A percentile compares a stretch with the other conserved stretches of the same genome.
Conservation (phyloP, 2,888 invertebrate species). For the Capitulum mitella region DNA sequence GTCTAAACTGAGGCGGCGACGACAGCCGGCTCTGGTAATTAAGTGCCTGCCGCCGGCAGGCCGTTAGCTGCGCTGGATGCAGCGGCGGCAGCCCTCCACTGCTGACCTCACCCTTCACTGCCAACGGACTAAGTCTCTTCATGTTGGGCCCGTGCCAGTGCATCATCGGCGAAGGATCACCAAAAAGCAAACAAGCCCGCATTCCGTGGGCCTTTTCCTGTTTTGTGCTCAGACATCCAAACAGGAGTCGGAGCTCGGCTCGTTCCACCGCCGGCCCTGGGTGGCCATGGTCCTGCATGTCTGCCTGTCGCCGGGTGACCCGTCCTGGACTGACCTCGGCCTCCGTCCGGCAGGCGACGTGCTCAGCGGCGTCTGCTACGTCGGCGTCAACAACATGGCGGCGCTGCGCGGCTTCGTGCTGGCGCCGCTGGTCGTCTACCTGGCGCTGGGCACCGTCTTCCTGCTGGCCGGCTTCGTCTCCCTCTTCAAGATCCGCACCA, state of each 20-base stretch:
- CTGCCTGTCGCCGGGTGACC: too few relatives aligned
- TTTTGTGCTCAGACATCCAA: too few relatives aligned
- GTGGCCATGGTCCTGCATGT: too few relatives aligned
- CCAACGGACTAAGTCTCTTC: background rate
- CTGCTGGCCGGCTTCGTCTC: constrained; percentile 87
- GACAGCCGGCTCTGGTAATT: background rate
- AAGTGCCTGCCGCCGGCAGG: background rate
- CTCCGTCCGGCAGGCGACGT: constrained; percentile 70
- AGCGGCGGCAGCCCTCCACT: background rate
- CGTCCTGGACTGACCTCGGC: too few relatives aligned
- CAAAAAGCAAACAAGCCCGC: too few relatives aligned
- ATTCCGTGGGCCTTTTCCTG: too few relatives aligned
- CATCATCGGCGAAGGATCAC: too few relatives aligned
- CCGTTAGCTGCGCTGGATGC: background rate
- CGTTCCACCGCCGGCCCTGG: too few relatives aligned
- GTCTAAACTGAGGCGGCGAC: background rate
- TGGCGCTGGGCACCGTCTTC: constrained; percentile 84
- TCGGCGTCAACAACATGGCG: constrained; percentile 83
- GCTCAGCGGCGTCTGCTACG: constrained; percentile 90
- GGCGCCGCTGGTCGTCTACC: constrained; percentile 75
- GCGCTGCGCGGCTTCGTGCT: constrained; percentile 78
- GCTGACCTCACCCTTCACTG: background rate
- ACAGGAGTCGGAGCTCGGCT: too few relatives aligned
- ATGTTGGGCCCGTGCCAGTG: too few relatives aligned
- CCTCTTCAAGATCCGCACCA: constrained; percentile 81